Conservation (phyloP, 2,888 invertebrate species). For the Nasonovia ribisnigri region DNA sequence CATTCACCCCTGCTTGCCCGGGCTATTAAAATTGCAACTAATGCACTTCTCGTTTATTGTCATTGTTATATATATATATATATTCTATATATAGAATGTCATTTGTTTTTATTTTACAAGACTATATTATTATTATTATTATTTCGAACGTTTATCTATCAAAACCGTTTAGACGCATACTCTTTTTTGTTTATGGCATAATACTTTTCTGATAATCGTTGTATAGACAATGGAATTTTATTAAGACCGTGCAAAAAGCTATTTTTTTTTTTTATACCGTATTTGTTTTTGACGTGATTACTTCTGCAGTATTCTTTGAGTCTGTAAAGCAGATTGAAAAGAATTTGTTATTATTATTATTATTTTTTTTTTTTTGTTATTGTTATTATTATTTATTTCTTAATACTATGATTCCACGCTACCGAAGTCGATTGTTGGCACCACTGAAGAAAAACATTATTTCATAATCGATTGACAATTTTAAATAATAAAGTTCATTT, state of each 20-base stretch:
- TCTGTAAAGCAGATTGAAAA: background rate
- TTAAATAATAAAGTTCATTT: slow-evolving; percentile 7
- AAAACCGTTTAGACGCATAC: background rate
- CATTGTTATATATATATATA: background rate
- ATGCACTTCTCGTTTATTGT: slow-evolving; percentile 11
- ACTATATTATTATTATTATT: background rate
- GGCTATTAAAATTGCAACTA: slow-evolving; percentile 8
- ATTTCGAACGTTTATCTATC: background rate
- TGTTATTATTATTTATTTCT: background rate
- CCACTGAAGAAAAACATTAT: background rate
- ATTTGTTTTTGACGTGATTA: slow-evolving; percentile 49
- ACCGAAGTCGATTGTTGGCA: background rate
- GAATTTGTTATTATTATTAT: background rate
- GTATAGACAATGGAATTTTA: slow-evolving; percentile 26
- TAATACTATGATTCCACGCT: background rate
- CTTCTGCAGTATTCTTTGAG: background rate
- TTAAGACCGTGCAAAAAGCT: slow-evolving; percentile 26
- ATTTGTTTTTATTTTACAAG: background rate
- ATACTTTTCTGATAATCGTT: slow-evolving; percentile 19
- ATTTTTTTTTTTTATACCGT: slow-evolving; percentile 11
- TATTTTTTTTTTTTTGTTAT: background rate
- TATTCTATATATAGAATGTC: background rate
- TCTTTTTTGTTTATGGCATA: slow-evolving; percentile 28
- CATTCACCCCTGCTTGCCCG: background rate
- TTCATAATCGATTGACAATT: background rate